phyloP scores from a whole-genome alignment of 2,797 vertebrate species.

The Esox masquinongy region DNA sequence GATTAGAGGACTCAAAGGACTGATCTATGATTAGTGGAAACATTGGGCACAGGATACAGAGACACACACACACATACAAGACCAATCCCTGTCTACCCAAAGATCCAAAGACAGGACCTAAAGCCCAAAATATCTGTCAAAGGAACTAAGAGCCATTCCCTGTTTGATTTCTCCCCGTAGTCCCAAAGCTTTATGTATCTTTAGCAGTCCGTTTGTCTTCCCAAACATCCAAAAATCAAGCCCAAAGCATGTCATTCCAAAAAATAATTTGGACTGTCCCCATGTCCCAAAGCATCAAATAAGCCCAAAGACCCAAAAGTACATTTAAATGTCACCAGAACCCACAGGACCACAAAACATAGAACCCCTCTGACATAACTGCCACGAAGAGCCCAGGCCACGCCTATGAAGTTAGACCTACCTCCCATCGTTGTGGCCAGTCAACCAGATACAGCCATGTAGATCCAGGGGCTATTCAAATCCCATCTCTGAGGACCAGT shows the following conservation, averaged over 20 bases:
- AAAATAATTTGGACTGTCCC: not conserved
- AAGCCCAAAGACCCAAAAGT: not conserved
- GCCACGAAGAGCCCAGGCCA: not conserved
- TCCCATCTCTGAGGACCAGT: not conserved
- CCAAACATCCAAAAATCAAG: not conserved
- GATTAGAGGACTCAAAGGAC: constrained; percentile 6
- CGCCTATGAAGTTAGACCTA: no score
- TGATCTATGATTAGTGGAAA: constrained; percentile 15
- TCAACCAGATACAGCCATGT: no score
- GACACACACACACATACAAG: not conserved
- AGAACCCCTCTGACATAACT: not conserved
- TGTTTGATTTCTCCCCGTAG: constrained; percentile 29
- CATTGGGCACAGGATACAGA: not conserved
- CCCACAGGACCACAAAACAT: not conserved
- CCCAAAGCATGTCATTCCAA: not conserved
- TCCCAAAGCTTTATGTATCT: not conserved
- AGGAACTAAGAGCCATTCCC: constrained; percentile 54
- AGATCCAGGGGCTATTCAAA: not conserved
- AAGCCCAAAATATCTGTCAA: constrained; percentile 3
- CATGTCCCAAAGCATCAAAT: not conserved
- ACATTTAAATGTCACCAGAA: not conserved
- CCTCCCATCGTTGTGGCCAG: no score
- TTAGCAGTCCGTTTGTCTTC: not conserved
- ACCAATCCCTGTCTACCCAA: not conserved
- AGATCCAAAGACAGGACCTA: constrained; percentile 39